These are phyloP conservation scores for Galerucella calmariensis DNA, from an alignment of 2,888 invertebrate species.

Conservation along the genomic window DNA sequence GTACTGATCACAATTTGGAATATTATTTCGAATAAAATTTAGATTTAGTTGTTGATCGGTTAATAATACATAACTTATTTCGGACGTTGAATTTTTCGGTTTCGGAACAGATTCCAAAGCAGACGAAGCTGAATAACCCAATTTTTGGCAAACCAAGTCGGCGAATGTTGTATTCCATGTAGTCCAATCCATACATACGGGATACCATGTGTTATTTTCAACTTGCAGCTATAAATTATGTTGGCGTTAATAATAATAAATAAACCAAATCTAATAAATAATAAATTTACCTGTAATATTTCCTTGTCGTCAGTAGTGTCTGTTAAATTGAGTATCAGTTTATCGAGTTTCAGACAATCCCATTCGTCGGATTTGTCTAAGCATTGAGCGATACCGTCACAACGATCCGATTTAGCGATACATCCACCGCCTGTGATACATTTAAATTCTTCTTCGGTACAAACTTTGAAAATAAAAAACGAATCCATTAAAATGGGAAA, in stretches of 20 bases:
- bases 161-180: slow-evolving; percentile 69
- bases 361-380: slow-evolving; percentile 74
- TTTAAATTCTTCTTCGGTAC: slow-evolving; percentile 68
- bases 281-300: slow-evolving; percentile 44
- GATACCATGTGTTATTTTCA: slow-evolving; percentile 60
- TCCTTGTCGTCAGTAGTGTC: slow-evolving; percentile 40
- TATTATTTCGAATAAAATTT: slow-evolving; percentile 63
- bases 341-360: slow-evolving; percentile 64
- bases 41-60: slow-evolving; percentile 54
- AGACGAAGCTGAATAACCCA: slow-evolving; percentile 67
- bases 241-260: not conserved
- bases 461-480: slow-evolving; percentile 60
- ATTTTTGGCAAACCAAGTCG: slow-evolving; percentile 67
- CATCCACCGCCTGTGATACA: slow-evolving; percentile 73
- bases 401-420: slow-evolving; percentile 65
- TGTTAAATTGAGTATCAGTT: slow-evolving; percentile 34
- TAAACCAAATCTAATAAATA: not conserved
- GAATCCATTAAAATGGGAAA: no score
- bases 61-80: slow-evolving; percentile 50
- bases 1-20: slow-evolving; percentile 63
- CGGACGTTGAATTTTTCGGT: slow-evolving; percentile 34
- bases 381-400: slow-evolving; percentile 72
- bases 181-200: slow-evolving; percentile 69
- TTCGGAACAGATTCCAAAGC: slow-evolving; percentile 57
- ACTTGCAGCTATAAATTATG: slow-evolving; percentile 45